Evolutionary conservation across 2,888 invertebrate species (phyloP).

Genomic region (Eumacrocentrus americanus): DNA sequence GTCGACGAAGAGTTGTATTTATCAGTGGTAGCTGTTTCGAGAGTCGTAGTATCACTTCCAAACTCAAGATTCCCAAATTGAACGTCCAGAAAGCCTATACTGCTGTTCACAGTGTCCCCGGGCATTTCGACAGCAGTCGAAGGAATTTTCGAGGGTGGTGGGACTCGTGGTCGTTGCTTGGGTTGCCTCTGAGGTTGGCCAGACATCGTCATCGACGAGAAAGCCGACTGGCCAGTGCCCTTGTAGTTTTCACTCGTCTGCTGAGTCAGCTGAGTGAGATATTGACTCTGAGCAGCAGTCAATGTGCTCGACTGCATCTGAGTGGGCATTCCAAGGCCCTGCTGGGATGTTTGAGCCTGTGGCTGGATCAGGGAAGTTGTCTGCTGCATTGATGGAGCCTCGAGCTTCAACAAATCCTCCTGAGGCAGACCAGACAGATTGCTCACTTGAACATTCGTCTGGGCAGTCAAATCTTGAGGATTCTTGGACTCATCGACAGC

Average conservation of each 20-base stretch:
- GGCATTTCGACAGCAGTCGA: conserved; percentile 97
- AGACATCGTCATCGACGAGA: conserved; percentile 49
- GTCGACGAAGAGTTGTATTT: conserved; percentile 61
- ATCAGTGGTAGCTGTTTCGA: conserved; percentile 61
- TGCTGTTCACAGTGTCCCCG: conserved; percentile 78
- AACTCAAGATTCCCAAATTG: conserved; percentile 92
- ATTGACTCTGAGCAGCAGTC: conserved; percentile 68
- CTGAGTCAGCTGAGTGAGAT: conserved; percentile 67
- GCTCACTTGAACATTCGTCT: conserved; percentile 42
- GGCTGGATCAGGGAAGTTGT: conserved; percentile 52
- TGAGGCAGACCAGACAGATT: conserved; percentile 47
- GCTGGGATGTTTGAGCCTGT: conserved; percentile 51
- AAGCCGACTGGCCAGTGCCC: conserved; percentile 56
- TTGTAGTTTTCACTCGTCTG: conserved; percentile 66
- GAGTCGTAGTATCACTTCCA: conserved; percentile 65
- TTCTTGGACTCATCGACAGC: conserved; percentile 30
- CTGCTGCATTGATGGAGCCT: conserved; percentile 55
- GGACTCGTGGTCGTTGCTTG: conserved; percentile 57
- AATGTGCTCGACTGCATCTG: conserved; percentile 60
- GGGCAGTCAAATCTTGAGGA: conserved; percentile 30
- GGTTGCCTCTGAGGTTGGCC: conserved; percentile 54
- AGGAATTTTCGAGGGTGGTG: conserved; percentile 76
- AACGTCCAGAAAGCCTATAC: conserved; percentile 82
- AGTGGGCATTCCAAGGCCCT: conserved; percentile 51
- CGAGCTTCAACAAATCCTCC: conserved; percentile 54